Evolutionary conservation across 2,888 invertebrate genomes (phyloP), one percentile per base, ranked within the genome.

Genomic region (Prosopocoilus inquinatus): DNA sequence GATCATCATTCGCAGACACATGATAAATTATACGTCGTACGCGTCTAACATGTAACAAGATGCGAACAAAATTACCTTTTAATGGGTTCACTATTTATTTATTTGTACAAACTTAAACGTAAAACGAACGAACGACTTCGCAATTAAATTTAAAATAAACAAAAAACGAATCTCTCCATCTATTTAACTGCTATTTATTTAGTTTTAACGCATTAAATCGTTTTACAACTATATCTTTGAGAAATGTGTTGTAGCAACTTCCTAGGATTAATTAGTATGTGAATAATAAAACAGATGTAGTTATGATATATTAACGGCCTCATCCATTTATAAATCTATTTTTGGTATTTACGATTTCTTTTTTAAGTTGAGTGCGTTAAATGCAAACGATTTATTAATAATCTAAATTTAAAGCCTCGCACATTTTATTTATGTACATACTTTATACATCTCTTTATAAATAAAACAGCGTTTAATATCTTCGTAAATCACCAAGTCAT

Each of bases 61-160:
- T 15, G 41, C 48, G 39, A 48, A 57, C 28, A 32, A 51, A 57
- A 57, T 57, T 57, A 47, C 56, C 33, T 52, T 57, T 57, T 57
- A 57, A 57, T 57, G 52, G 56, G 16, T 36, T 33, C 36, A 43
- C 13, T 49, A 52, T 57, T 57, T 48, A 57, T 57, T 57, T 57
- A 57, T 57, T 53, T 53, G 49, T 57, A 46, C 53, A 48, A 52
- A 49, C 49, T 51, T 53, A 51, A 51, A 48, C 56, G 48, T 52
- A 49, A 52, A 57, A 48, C 43, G 43, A 20, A 43, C 39, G 36
- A 41, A 41, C 41, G 41, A 41, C 39, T 39, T 34, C 39, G 56
- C 56, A 57, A 57, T 57, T 57, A 57, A 57, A 57, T 57, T 53
- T 52, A 52, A 57, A 57, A 57, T 57, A 57, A 57, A 52, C 56